These are phyloP conservation scores for Meghimatium bilineatum DNA, from an alignment of 2,888 invertebrate species.

Conservation along the genomic window DNA sequence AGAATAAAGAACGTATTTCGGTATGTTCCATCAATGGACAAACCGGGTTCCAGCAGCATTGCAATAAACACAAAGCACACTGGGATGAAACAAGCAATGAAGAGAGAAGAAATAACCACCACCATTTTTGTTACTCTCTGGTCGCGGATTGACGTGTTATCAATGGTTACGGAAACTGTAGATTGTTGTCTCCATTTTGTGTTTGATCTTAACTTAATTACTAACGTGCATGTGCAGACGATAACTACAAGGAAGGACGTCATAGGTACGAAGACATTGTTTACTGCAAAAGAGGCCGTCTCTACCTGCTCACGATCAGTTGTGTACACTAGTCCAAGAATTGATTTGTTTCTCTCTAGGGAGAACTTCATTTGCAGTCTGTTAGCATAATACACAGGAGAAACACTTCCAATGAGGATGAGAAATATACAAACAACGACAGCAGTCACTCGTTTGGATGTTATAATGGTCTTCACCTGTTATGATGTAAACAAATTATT, in stretches of 20 bases:
- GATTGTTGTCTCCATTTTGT: conserved; percentile 14
- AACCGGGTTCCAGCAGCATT: conserved; percentile 13
- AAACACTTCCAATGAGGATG: conserved; percentile 23
- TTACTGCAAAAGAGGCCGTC: conserved; percentile 11
- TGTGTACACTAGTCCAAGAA: conserved; percentile 22
- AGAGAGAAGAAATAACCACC: conserved; percentile 22
- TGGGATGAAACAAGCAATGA: conserved; percentile 31
- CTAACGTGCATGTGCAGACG: neutral
- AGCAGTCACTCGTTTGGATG: neutral
- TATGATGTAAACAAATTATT: neutral
- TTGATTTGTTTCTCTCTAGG: conserved; percentile 9
- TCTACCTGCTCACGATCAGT: conserved; percentile 13
- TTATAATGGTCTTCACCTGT: conserved; percentile 26
- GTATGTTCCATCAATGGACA: conserved; percentile 16
- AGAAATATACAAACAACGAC: conserved; percentile 14
- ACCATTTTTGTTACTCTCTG: conserved; percentile 31
- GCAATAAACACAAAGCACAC: conserved; percentile 23
- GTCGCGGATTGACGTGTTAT: neutral
- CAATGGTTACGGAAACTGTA: neutral
- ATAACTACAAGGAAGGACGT: conserved; percentile 21
- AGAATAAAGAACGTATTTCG: conserved; percentile 20
- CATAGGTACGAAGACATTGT: conserved; percentile 19
- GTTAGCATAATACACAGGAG: conserved; percentile 28
- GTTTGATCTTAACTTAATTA: neutral
- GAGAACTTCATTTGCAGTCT: conserved; percentile 17